phyloP scores from a whole-genome alignment of 2,888 invertebrate species.

The Lithodes maja region DNA sequence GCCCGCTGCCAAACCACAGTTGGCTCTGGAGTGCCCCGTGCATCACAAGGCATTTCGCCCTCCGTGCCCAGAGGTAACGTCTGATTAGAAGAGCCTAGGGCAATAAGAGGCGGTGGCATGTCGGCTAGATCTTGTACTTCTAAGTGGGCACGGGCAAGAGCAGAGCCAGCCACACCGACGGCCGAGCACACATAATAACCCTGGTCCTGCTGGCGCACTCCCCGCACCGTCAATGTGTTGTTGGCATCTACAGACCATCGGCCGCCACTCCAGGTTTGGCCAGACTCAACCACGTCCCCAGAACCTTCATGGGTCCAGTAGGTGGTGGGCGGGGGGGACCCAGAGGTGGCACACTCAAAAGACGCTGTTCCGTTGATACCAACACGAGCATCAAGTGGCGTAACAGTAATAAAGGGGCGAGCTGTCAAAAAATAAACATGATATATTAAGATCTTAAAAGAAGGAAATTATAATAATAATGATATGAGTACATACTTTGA shows the following conservation, averaged over 20 bases:
- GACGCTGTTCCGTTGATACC: slow-evolving; percentile 65
- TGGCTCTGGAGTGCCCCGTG: slow-evolving; percentile 82
- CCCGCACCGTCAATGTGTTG: slow-evolving; percentile 66
- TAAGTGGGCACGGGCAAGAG: slow-evolving; percentile 89
- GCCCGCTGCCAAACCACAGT: slow-evolving; percentile 86
- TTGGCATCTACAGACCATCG: slow-evolving; percentile 68
- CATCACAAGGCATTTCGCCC: slow-evolving; percentile 87
- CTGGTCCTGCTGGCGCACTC: slow-evolving; percentile 72
- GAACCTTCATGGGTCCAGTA: slow-evolving; percentile 69
- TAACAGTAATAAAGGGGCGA: slow-evolving; percentile 63
- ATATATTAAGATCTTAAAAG: background rate
- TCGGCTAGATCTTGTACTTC: slow-evolving; percentile 78
- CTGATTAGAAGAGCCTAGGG: slow-evolving; percentile 90
- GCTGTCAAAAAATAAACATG: slow-evolving; percentile 44
- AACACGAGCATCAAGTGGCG: slow-evolving; percentile 67
- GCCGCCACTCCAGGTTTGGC: slow-evolving; percentile 69
- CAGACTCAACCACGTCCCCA: slow-evolving; percentile 66
- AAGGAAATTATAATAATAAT: too few relatives aligned
- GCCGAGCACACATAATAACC: slow-evolving; percentile 96
- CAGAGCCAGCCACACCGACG: slow-evolving; percentile 94
- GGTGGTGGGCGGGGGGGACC: slow-evolving; percentile 69
- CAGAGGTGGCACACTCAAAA: slow-evolving; percentile 68
- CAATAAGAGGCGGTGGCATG: slow-evolving; percentile 89
- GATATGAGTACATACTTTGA: too few relatives aligned
- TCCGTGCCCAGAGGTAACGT: slow-evolving; percentile 86